phyloP scores from a whole-genome alignment of 2,797 vertebrate species.

The Gymnoscopelus microlampas region DNA sequence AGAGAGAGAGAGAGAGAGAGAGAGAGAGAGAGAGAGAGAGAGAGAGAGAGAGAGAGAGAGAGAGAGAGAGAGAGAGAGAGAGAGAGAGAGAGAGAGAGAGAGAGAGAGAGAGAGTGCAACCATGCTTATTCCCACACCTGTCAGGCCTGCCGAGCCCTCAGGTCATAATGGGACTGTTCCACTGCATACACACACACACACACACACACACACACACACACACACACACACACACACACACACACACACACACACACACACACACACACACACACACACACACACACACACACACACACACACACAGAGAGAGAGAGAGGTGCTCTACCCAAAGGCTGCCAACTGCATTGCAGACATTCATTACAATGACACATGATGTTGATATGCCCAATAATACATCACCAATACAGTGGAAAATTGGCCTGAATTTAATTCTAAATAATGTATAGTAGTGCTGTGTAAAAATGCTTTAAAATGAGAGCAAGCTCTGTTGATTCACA shows the following conservation, averaged over 20 bases:
- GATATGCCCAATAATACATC: constrained; percentile 39
- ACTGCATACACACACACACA: constrained; percentile 10
- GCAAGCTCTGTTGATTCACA: constrained; percentile 43
- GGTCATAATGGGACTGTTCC: constrained; percentile 42
- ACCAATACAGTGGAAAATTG: constrained; percentile 37
- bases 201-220: background rate
- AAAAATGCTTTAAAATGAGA: constrained; percentile 45
- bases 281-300: background rate
- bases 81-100: background rate
- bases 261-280: background rate
- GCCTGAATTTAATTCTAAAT: constrained; percentile 46
- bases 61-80: constrained; percentile 3
- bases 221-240: constrained; percentile 8
- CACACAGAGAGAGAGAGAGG: background rate
- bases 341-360: constrained; percentile 41
- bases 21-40: constrained; percentile 5
- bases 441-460: constrained; percentile 45
- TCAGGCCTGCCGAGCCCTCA: constrained; percentile 41
- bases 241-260: constrained; percentile 6
- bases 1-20: constrained; percentile 1
- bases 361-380: constrained; percentile 71
- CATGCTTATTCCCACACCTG: constrained; percentile 53
- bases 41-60: background rate
- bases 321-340: constrained; percentile 39
- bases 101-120: constrained; percentile 27